Base-by-base conservation (phyloP, 2,888 invertebrate species). In the Drosophila pseudotalamancana region DNA sequence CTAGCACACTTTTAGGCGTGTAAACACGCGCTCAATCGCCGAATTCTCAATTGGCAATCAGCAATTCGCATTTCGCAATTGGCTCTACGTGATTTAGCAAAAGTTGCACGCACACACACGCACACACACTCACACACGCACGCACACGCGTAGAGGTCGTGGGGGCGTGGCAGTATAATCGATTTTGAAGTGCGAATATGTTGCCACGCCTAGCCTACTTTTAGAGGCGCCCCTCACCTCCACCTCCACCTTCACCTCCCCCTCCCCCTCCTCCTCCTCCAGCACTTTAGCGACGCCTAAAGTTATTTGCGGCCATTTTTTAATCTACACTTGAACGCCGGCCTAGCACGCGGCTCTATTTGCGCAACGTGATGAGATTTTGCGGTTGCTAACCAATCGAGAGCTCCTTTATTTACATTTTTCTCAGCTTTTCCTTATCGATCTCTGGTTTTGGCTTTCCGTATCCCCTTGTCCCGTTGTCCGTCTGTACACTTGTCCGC, bases 341-440 rank as follows among this genome's bases (percentile, higher is more conserved):
- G 61, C 71, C 73, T 62, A 75, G 66, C 87, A 77, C 66, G 84
- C 77, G 67, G 67, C 84, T 63, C 77, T 82, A 87, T 82, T 82
- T 82, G 86, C 82, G 65, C 87, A 82, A 82, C 87, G 82, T 83
- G 82, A 83, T 87, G 88, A 83, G 87, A 83, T 83, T 87, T 87
- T 83, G 82, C 73, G 86, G 87, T 84, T 78, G 61, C 70, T 57
- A 65, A 68, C 60, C 61, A 46, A 63, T 56, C 53, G 49, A 57
- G 72, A 37, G 48, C 57, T n/a, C n/a, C 77, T 83, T 71, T 80
- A 86, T 87, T 84, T 80, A 80, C 80, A 84, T 87, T 77, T 83
- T 65, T 65, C 69, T 54, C 34, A 43, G 39, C 60, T 59, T 78
- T 64, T 56, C 53, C 73, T 64, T 86, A 86, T 86, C 84, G 79